Base-by-base conservation (phyloP, 2,113 vertebrate genomes). In the Lonchura striata region DNA sequence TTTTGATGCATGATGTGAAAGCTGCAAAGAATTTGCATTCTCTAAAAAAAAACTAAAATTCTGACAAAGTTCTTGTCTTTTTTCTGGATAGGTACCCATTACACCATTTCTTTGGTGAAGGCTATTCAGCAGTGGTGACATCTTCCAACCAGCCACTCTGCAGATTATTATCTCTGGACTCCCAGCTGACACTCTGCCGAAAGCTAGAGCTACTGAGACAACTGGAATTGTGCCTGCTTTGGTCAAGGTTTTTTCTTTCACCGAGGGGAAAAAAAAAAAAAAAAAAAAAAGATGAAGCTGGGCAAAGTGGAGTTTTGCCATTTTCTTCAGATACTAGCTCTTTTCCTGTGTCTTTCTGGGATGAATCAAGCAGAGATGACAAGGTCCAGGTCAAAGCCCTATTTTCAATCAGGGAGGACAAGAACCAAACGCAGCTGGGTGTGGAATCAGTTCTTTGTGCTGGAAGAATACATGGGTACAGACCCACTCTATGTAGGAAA, bases 371-470 rank as follows among this genome's bases (percentile, higher is more conserved):
- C 98, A 90, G 98, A 98, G 93, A 95, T 97, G 81, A 98, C 98
- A 33, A 96, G 96, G 96, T 98, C 98, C 79, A 97, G 82, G 82
- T 98, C 98, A 91, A 98, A 98, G 70, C 96, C 97, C 52, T 98
- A 98, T 94, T 96, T 98, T 88, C 98, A 97, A 59, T 96, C 98
- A 70, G 98, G 97, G 97, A 98, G 98, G 85, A 95, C 97, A 6
- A 98, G 99, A 96, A 98, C 98, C 86, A 99, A 98, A 92, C 99
- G 99, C 96, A 99, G 99, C 98, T 99, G 99, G 99, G 99, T 99
- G 94, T 99, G 99, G 99, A 99, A 99, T 97, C 99, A 99, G 72
- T 99, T 99, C 98, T 99, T 99, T 96, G 99, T 99, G 56, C 98
- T 99, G 97, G 99, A 99, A 97, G 99, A 99, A 97, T 99, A 98